Conservation (phyloP, 2,888 invertebrate genomes). For the Dolichomitus sp. region DNA sequence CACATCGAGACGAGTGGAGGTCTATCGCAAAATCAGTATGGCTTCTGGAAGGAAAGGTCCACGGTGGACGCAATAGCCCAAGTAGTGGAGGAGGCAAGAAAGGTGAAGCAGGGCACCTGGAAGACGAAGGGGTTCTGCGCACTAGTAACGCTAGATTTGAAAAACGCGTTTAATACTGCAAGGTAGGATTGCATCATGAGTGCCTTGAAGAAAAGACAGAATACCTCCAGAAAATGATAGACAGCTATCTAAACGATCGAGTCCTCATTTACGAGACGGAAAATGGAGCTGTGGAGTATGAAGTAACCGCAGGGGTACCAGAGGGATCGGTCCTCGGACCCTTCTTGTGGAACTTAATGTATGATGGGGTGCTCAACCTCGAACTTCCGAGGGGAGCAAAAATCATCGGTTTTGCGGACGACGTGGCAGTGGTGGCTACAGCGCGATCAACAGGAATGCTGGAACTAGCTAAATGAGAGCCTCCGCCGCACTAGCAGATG, state of each 20-base stretch:
- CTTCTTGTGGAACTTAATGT: neutral
- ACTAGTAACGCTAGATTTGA: constrained; percentile 33
- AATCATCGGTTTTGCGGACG: constrained; percentile 40
- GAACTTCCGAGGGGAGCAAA: constrained; percentile 9
- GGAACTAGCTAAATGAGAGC: too few species aligned
- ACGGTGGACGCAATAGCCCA: constrained; percentile 39
- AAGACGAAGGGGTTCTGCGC: constrained; percentile 37
- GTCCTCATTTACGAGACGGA: neutral
- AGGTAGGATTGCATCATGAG: constrained; percentile 27
- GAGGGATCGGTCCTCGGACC: constrained; percentile 12
- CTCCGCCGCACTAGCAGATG: constrained; percentile 26
- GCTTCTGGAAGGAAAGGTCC: constrained; percentile 35
- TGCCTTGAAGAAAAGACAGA: neutral
- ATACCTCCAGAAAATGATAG: constrained; percentile 32
- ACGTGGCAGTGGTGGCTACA: constrained; percentile 2
- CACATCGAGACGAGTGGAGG: constrained; percentile 33
- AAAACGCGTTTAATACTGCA: constrained; percentile 35
- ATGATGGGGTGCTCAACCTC: constrained; percentile 46
- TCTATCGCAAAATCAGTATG: constrained; percentile 46
- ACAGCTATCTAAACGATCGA: constrained; percentile 41
- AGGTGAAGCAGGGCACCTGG: constrained; percentile 16
- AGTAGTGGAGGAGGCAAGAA: neutral
- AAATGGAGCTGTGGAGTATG: neutral
- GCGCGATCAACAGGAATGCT: constrained; percentile 33
- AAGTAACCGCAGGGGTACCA: constrained; percentile 36